These are phyloP conservation scores for Strigamia crassipes DNA, from an alignment of 2,888 invertebrate species.

Conservation along the genomic window DNA sequence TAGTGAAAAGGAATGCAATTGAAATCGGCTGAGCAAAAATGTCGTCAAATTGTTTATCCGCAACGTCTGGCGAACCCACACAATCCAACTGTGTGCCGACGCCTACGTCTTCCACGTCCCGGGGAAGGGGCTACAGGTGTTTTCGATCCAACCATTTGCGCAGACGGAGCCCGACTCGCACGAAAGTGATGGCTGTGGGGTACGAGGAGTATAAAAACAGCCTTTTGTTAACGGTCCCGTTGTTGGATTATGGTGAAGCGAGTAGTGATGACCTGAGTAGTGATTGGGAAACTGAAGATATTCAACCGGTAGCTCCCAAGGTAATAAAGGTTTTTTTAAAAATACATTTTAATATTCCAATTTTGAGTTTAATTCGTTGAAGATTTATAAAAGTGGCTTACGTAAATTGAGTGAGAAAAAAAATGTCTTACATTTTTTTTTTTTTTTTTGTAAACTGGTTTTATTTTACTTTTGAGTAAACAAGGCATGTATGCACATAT, in stretches of 20 bases:
- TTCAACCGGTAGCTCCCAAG: neutral
- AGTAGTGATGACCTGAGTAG: slow-evolving; percentile 89
- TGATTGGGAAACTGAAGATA: slow-evolving; percentile 74
- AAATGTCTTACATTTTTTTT: neutral
- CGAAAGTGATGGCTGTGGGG: slow-evolving; percentile 58
- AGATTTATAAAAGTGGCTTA: neutral
- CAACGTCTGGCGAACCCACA: neutral
- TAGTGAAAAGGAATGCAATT: neutral
- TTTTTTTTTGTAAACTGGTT: neutral
- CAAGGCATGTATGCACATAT: neutral
- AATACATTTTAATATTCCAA: too few species aligned
- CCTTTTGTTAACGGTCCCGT: slow-evolving; percentile 44
- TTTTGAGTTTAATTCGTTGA: neutral
- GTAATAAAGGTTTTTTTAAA: slow-evolving; percentile 41
- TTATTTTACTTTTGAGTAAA: neutral
- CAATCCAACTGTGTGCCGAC: neutral
- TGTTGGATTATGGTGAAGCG: slow-evolving; percentile 79
- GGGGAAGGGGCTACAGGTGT: neutral
- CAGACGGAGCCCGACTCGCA: neutral
- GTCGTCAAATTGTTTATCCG: neutral
- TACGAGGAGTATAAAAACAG: slow-evolving; percentile 80
- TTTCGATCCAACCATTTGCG: neutral
- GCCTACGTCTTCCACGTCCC: slow-evolving; percentile 2
- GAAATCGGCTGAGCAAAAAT: neutral
- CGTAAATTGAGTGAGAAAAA: too few species aligned